Base-by-base conservation (phyloP, 37 sponge, comb jelly and placozoan genomes). In the Beroe forskalii region DNA sequence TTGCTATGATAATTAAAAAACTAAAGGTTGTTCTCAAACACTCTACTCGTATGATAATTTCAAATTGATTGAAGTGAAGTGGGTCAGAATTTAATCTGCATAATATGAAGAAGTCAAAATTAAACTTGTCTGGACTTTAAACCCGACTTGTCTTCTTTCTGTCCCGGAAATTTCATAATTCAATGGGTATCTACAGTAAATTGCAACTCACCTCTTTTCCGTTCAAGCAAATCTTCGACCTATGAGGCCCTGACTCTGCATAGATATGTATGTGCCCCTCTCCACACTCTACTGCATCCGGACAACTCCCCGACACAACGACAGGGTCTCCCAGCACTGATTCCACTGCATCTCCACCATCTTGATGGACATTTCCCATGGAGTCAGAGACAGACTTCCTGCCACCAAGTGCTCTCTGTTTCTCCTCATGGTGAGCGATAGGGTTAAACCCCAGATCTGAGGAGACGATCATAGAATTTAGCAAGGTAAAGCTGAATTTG, bases 371-470 rank as follows among this genome's bases (percentile, higher is more conserved):
- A 37, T 69, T 36, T 48, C 12, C 12, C 4, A 28, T n/a, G 17
- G 30, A 28, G 17, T 64, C 66, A 64, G 30, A 28, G 14, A 6
- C 3, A 22, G 25, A 8, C 27, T 42, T 37, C n/a, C 24, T 44
- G 2, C 30, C 55, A 28, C 4, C 66, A 27, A 64, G 66, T 25
- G 31, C 86, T 25, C n/a, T 2, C 55, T 80, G 86, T 4, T 41
- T 37, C 22, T 32, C 55, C 27, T 80, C 86, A 25, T 80, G 86
- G 20, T 80, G 86, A n/a, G 86, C 86, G 20, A 80, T 44, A 1
- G 86, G 86, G 55, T 80, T 80, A 3, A 80, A 80, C 3, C 86
- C 86, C 42, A 80, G 55, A 43, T 80, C 86, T 80, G 55, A 80
- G 42, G n/a, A n/a, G n/a, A n/a, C n/a, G n/a, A n/a, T n/a, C n/a